Evolutionary conservation across 2,113 vertebrate species (phyloP).

Genomic region (Cygnus atratus): DNA sequence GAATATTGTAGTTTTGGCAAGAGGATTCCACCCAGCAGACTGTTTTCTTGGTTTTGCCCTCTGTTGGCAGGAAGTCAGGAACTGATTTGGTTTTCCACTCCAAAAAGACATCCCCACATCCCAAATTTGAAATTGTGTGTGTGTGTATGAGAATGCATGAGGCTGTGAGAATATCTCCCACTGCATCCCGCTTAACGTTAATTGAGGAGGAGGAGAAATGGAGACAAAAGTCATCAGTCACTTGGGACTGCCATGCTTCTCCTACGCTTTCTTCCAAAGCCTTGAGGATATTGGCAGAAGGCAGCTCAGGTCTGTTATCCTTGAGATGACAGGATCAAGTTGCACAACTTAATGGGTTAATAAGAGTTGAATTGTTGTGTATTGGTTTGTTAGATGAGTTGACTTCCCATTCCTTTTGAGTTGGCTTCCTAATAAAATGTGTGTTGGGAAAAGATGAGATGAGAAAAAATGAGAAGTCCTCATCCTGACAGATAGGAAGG

Average conservation of each 20-base stretch:
- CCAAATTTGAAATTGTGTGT: background rate
- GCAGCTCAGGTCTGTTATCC: background rate
- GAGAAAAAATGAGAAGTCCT: background rate
- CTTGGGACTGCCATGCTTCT: background rate
- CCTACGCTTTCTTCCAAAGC: background rate
- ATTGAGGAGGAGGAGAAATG: background rate
- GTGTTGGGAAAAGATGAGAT: background rate
- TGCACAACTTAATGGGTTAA: background rate
- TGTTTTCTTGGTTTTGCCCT: background rate
- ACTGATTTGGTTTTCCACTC: background rate
- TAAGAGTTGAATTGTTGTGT: background rate
- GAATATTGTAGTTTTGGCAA: background rate
- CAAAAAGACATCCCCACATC: background rate
- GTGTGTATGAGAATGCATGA: background rate
- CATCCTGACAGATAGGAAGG: background rate
- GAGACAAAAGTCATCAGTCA: background rate
- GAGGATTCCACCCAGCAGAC: background rate
- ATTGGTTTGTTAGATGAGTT: background rate
- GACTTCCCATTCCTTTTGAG: background rate
- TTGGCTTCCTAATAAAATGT: background rate
- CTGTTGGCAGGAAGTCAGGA: background rate
- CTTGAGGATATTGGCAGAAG: background rate
- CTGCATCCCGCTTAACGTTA: background rate
- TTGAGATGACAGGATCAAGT: conserved; percentile 4
- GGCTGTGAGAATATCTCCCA: background rate